A percentile compares a stretch with the other conserved stretches of the same genome.
Conservation (phyloP, 2,797 vertebrate genomes). For the Myotis findleyi region DNA sequence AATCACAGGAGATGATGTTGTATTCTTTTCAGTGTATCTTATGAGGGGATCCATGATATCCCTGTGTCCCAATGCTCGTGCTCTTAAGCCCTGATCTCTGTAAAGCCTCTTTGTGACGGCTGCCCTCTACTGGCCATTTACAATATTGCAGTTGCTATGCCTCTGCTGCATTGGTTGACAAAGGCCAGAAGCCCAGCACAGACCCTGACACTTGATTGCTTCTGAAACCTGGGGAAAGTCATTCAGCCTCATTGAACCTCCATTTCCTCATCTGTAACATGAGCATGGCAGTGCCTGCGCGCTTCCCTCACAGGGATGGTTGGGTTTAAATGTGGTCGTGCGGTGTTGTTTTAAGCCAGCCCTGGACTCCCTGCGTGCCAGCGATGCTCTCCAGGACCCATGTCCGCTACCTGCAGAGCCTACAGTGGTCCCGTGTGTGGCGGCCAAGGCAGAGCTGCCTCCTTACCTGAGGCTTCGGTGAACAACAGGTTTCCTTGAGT, state of each 20-base stretch:
- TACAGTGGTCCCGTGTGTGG: background rate
- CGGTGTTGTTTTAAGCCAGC: background rate
- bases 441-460: background rate
- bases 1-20: background rate
- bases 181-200: background rate
- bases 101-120: conserved; percentile 9
- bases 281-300: background rate
- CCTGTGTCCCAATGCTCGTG: rapidly evolving
- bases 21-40: background rate
- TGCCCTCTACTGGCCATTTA: conserved; percentile 55
- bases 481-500: background rate
- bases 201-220: background rate
- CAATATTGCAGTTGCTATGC: background rate
- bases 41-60: rapidly evolving
- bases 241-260: background rate
- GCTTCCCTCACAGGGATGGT: background rate
- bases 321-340: background rate
- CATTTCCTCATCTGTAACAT: background rate
- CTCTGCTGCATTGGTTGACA: background rate
- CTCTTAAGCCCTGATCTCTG: background rate
- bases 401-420: background rate
- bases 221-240: background rate
- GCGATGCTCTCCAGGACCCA: background rate
- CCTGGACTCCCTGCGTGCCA: background rate
- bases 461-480: background rate